Evolutionary conservation across 2,113 vertebrate genomes (phyloP), one percentile per base, ranked within the genome.

Genomic region (Scartelaos histophorus): DNA sequence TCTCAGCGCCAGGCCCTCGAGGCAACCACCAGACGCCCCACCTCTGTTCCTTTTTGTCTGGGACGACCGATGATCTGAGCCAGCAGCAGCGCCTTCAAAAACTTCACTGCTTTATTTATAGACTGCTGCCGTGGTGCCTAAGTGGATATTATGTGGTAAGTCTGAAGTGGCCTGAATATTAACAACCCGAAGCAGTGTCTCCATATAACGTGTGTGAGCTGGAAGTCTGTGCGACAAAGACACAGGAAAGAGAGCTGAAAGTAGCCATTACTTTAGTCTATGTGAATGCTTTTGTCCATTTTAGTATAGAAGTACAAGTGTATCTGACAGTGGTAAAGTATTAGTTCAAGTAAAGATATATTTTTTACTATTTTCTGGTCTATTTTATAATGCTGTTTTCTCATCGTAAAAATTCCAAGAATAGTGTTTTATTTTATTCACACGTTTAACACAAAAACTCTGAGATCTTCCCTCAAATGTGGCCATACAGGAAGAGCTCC

Each of bases 21-120:
- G 85, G 88, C 87, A 85, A 75, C 71, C 86, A 82, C 58, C 13
- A 24, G 13, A 79, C 81, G 84, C 71, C 86, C 43, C 86, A 47
- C 83, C 82, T 82, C 80, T 82, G 38, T 83, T 72, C 82, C 80
- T 15, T 13, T 87, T 77, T 74, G 74, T 88, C 85, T 90, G 71
- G 84, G 79, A 82, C 81, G 75, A 77, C 86, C 81, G 86, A 82
- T 84, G 85, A 89, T 89, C 82, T 86, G 85, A 82, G 86, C 80
- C 47, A 84, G 79, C 73, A 79, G 80, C 57, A 29, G 24, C 43
- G 45, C 78, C 80, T 81, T 85, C 78, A 78, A 56, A 57, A 86
- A 79, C 81, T 74, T 78, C 76, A 80, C 80, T 58, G 75, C 70
- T 78, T 82, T 88, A 88, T 90, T 88, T 85, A 88, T 85, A 85